Base-by-base conservation (phyloP, 2,113 vertebrate species). In the Bucco capensis region DNA sequence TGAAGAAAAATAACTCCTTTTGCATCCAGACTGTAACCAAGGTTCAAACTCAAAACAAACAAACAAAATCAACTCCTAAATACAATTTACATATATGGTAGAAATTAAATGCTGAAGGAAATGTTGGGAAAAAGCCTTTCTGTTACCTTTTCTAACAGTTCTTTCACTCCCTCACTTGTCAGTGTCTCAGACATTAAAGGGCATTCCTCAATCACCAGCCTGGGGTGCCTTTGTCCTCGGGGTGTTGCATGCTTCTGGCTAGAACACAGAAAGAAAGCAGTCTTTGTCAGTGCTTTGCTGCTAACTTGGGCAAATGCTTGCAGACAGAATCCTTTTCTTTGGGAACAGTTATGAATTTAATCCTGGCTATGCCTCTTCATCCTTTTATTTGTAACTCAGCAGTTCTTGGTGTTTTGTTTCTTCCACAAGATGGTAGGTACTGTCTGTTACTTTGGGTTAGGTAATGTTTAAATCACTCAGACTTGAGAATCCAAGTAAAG, bases 131-230 rank as follows among this genome's bases (percentile, higher is more conserved):
- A n/a, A 11, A 25, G 2, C 12, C 6, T 60, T 10, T 22, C 25
- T 28, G 72, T 91, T 97, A 99, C 99, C 98, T 99, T 98, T 97
- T 99, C 98, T 69, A 99, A 96, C 71, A 99, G 97, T 16, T 98
- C 98, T 95, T 98, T 97, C 75, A 98, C 98, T 6, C 96, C 92
- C 58, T 99, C 98, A 14, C 98, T 97, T 17, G 98, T 98, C 96
- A 98, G 97, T 11, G 97, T 97, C 83, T 99, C 98, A 74, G 96
- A 97, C 15, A 97, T 97, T 87, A 98, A 93, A 40, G 98, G 98
- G 98, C 98, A 99, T 96, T 99, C 99, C 96, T 99, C 99, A 95
- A 99, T 99, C 96, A 98, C 97, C 94, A 99, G 97, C 88, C 97
- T 96, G 11, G 98, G 98, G 33, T 97, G 97, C 54, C 97, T 98